Evolutionary conservation across 2,888 invertebrate species (phyloP).

Genomic region (Agrilus mali): DNA sequence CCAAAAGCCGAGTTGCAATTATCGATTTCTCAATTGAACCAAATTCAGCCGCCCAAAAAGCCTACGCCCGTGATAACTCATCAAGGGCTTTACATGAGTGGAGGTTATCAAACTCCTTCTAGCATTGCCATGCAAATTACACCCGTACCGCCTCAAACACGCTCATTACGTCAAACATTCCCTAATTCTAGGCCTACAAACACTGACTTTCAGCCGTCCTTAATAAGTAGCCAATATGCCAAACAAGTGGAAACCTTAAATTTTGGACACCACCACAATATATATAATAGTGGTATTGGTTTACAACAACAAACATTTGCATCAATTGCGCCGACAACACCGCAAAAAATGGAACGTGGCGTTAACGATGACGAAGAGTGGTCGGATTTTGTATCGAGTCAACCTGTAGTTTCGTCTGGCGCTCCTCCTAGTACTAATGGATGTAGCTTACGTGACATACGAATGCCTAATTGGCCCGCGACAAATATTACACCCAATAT

Average conservation of each 20-base stretch:
- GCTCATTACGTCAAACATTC: slow-evolving; percentile 11
- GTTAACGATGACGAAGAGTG: slow-evolving; percentile 38
- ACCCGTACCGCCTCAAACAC: slow-evolving; percentile 10
- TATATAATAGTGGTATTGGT: not conserved
- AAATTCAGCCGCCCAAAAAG: slow-evolving; percentile 26
- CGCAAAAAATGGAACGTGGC: not conserved
- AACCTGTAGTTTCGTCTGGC: slow-evolving; percentile 17
- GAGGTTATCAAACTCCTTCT: too few species aligned
- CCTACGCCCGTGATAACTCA: slow-evolving; percentile 31
- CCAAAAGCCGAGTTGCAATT: slow-evolving; percentile 25
- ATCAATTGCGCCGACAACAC: slow-evolving; percentile 1
- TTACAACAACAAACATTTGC: not conserved
- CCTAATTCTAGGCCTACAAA: not conserved
- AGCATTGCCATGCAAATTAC: slow-evolving; percentile 4
- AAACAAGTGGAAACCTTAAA: not conserved
- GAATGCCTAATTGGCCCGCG: slow-evolving; percentile 12
- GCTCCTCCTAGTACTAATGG: slow-evolving; percentile 5
- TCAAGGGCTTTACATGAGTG: slow-evolving; percentile 18
- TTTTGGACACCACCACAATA: slow-evolving; percentile 1
- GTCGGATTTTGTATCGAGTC: slow-evolving; percentile 44
- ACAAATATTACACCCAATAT: slow-evolving; percentile 21
- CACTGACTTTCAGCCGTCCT: slow-evolving; percentile 21
- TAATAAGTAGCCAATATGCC: slow-evolving; percentile 26
- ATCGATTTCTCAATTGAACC: slow-evolving; percentile 28
- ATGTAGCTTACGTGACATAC: slow-evolving; percentile 8